Evolutionary conservation across 2,113 vertebrate species (phyloP).

Genomic region (Delphinus delphis): DNA sequence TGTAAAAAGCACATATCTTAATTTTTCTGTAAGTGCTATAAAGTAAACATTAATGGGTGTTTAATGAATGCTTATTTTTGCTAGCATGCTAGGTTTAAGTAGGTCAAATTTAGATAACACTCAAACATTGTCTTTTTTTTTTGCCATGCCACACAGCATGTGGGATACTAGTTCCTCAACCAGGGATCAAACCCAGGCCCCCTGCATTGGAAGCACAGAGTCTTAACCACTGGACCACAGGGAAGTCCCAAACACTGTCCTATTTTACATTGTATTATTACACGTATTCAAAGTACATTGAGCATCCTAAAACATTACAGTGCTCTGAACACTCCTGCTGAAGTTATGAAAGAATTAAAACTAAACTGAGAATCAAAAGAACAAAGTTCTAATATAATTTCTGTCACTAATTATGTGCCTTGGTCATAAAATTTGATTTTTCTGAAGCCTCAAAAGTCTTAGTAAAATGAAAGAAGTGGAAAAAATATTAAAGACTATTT

Average conservation of each 20-base stretch:
- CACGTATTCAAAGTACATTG: not conserved
- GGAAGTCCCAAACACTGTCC: not conserved
- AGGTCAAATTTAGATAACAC: not conserved
- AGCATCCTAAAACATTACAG: not conserved
- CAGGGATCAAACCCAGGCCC: no score
- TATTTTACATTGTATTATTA: not conserved
- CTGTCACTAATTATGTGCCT: not conserved
- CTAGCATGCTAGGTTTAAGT: not conserved
- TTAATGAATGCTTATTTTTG: not conserved
- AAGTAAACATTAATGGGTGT: not conserved
- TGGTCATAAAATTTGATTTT: not conserved
- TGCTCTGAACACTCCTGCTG: not conserved
- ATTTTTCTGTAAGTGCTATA: not conserved
- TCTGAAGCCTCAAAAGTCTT: not conserved
- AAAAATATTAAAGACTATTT: not conserved
- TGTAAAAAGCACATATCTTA: not conserved
- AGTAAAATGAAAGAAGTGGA: not conserved
- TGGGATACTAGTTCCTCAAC: no score
- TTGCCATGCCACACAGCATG: no score
- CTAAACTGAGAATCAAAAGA: not conserved
- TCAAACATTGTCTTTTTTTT: not conserved
- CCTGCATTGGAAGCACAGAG: no score
- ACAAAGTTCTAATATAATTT: not conserved
- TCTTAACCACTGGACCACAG: no score
- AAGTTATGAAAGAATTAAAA: conserved; percentile 26